Base-by-base conservation (phyloP, 2,113 vertebrate species). In the Chaetura pelagica region DNA sequence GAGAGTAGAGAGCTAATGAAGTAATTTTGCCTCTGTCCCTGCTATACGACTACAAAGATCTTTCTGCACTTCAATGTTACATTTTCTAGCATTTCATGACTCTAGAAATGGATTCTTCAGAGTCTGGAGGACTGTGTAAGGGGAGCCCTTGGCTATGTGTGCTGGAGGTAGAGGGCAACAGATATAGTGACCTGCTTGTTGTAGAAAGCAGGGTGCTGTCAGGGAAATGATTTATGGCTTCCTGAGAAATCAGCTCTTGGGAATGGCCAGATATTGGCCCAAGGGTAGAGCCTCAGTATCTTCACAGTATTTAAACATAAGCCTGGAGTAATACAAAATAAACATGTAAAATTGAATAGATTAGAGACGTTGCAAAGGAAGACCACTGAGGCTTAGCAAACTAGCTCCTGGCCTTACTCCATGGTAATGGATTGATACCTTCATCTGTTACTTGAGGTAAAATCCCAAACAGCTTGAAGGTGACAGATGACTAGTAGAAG, bases 161-260 rank as follows among this genome's bases (percentile, higher is more conserved):
- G 9, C 24, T 38, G 57, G 6, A n/a, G 30, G 9, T 30, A 24
- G 34, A 12, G 68, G 23, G 57, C 12, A 63, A 11, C 9, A 58
- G 55, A 34, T 35, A 66, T 35, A 66, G 64, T 16, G 44, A 78
- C n/a, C 34, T 26, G 42, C 66, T 72, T 11, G 35, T 74, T 91
- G 4, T 29, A 87, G 82, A 49, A 78, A 89, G 84, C 9, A 5
- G 44, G 16, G 32, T 44, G 58, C 49, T 79, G 62, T n/a, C 30
- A 57, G 54, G 27, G 30, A 52, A 52, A 29, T 66, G 78, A 80
- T 73, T 75, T 73, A 69, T n/a, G 63, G 58, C 67, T 95, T 91
- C 78, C 78, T 91, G 71, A 64, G 9, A 44, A 34, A 62, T 22
- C 9, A 18, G 58, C 49, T 76, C 22, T 84, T 74, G 73, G 42